Conservation (phyloP, 2,888 invertebrate genomes). For the Drosophila niveifrons region DNA sequence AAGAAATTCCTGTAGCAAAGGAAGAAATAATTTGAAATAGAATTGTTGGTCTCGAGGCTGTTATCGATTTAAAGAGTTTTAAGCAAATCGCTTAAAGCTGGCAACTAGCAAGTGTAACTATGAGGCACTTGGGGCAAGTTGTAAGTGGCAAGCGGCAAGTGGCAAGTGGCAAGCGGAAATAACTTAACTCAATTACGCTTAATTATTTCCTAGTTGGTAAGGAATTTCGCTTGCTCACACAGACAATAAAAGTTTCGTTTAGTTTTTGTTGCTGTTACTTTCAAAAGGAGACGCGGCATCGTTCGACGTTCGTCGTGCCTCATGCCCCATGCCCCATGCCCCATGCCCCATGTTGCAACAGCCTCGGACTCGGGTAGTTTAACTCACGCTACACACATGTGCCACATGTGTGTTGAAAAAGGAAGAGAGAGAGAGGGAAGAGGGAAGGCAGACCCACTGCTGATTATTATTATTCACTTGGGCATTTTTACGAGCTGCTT, state of each 20-base stretch:
- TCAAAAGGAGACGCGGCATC: slow-evolving; percentile 24
- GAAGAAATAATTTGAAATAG: too few species aligned
- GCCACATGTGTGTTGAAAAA: slow-evolving; percentile 31
- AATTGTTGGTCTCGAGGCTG: background rate
- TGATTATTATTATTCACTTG: slow-evolving; percentile 84
- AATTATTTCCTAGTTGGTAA: slow-evolving; percentile 80
- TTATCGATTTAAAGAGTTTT: slow-evolving; percentile 12
- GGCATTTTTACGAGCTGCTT: slow-evolving; percentile 82
- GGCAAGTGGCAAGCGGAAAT: slow-evolving; percentile 69
- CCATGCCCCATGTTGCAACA: slow-evolving; percentile 7
- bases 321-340: background rate
- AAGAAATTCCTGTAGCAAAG: too few species aligned
- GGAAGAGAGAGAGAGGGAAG: background rate
- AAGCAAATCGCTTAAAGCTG: slow-evolving; percentile 59
- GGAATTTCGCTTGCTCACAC: slow-evolving; percentile 68
- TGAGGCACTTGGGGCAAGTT: slow-evolving; percentile 17
- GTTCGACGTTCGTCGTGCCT: background rate
- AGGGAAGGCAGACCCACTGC: slow-evolving; percentile 52
- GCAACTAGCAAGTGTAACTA: slow-evolving; percentile 14
- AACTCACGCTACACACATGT: slow-evolving; percentile 29
- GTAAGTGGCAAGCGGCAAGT: slow-evolving; percentile 12
- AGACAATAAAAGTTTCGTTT: slow-evolving; percentile 80
- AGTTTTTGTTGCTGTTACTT: slow-evolving; percentile 62
- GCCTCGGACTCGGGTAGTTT: slow-evolving; percentile 11
- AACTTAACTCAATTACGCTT: slow-evolving; percentile 82